Base-by-base conservation (phyloP, 2,113 vertebrate genomes). In the Amia ocellicauda region DNA sequence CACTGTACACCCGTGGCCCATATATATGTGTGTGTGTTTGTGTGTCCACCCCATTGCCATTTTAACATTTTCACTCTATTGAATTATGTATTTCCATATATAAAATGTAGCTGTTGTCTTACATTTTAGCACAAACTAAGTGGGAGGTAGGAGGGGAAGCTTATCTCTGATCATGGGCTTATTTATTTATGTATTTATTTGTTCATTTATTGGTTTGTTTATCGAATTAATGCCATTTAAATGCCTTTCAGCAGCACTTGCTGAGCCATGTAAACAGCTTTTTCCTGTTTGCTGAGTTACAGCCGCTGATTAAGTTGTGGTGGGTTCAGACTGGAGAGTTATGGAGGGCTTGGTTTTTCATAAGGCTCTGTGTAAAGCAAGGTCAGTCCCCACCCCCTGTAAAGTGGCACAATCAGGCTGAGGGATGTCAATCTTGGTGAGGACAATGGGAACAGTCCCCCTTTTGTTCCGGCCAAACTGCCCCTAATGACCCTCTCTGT, bases 371-470 rank as follows among this genome's bases (percentile, higher is more conserved):
- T 80, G 78, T 74, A 67, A 77, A 74, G 2, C 20, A n/a, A n/a
- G n/a, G n/a, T n/a, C 9, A 64, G 58, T 31, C 60, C 73, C 70
- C 60, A 67, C 63, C 60, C 55, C 24, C 75, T 78, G 70, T 68
- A 73, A 77, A 78, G 74, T 78, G 64, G 45, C 74, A 75, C 80
- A 19, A 19, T 73, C 79, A 80, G 78, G 74, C 77, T 73, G 78
- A 75, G 73, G 71, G 69, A 67, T 78, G 88, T 83, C 83, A 83
- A 82, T 88, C 83, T 83, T 78, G 86, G 78, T 74, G 65, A 76
- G 81, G 83, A 97, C 92, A 95, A 92, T 91, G 72, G 87, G 86
- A 93, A 97, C 96, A 97, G 91, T 92, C 64, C 84, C 77, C 68
- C 88, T 92, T 96, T 97, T 97, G 93, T 97, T 95, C 91, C 54